A percentile compares a stretch with the other conserved stretches of the same genome.
Conservation (phyloP, 2,113 vertebrate species). For the Leptocoma aspasia region DNA sequence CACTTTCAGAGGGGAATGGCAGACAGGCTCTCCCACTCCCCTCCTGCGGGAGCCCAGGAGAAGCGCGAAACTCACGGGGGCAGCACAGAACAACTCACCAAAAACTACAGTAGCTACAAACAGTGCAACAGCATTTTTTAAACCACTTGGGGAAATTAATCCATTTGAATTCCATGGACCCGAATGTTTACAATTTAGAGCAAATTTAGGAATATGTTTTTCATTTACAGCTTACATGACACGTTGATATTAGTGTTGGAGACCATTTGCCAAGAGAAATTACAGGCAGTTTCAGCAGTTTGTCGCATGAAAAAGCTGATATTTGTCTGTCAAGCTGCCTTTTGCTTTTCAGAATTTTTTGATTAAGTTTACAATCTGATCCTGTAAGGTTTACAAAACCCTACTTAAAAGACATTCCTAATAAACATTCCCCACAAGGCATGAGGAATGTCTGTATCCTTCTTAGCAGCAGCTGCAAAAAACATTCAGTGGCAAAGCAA, state of each 20-base stretch:
- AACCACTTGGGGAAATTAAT: neutral
- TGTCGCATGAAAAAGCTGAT: conserved; percentile 10
- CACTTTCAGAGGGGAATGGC: neutral
- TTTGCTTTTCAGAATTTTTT: neutral
- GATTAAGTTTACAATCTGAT: neutral
- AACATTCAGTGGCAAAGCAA: neutral
- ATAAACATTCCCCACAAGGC: neutral
- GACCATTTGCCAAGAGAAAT: conserved; percentile 52
- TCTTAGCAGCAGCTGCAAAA: neutral
- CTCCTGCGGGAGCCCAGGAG: accelerated
- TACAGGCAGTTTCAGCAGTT: conserved; percentile 39
- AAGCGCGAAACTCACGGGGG: accelerated
- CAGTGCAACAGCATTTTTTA: neutral
- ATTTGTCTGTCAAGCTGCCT: conserved; percentile 26
- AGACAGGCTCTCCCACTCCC: accelerated
- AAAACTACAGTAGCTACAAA: neutral
- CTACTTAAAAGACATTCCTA: neutral
- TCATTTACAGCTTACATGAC: conserved; percentile 47
- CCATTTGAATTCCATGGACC: neutral
- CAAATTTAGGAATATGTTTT: conserved; percentile 41
- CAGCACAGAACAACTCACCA: accelerated
- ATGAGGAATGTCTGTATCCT: neutral
- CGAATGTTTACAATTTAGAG: neutral
- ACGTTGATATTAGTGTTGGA: conserved; percentile 14
- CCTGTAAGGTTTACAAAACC: neutral